phyloP scores from a whole-genome alignment of 2,113 vertebrate genomes.

The Rhabdomys dilectus region DNA sequence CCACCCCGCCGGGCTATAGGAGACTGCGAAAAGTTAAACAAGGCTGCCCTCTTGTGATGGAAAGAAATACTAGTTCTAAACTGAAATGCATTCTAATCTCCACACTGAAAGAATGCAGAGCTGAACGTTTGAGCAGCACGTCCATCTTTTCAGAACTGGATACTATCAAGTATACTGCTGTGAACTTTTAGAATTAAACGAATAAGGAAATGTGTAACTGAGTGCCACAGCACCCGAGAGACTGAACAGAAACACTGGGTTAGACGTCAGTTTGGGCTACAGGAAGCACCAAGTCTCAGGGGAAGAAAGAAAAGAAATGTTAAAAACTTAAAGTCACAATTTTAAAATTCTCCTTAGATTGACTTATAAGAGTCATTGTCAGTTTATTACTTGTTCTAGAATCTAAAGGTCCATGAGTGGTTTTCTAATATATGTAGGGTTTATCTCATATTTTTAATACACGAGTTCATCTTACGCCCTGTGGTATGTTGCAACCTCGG shows the following conservation, averaged over 20 bases:
- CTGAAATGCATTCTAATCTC: not conserved
- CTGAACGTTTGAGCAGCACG: not conserved
- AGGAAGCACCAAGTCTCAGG: not conserved
- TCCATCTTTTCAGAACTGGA: not conserved
- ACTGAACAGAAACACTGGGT: not conserved
- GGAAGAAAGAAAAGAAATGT: not conserved
- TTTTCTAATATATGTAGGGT: not conserved
- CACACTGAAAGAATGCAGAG: not conserved
- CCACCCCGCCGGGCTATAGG: not conserved
- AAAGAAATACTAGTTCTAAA: not conserved
- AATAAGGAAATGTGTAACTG: not conserved
- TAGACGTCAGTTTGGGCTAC: not conserved
- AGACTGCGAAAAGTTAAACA: conserved; percentile 80
- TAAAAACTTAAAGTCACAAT: not conserved
- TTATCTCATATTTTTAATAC: not conserved
- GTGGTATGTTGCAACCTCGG: not conserved
- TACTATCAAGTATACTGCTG: not conserved
- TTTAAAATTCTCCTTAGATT: not conserved
- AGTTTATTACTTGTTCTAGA: conserved; percentile 1
- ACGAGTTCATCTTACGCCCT: not conserved
- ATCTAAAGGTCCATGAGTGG: conserved; percentile 6
- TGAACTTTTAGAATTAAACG: not conserved
- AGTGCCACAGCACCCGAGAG: not conserved
- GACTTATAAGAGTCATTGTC: not conserved
- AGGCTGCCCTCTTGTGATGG: conserved; percentile 86